Percentiles rank a stretch among this genome's conserved stretches.
phyloP scores from a whole-genome alignment of 2,888 invertebrate species.

The Dysmachus trigonus region DNA sequence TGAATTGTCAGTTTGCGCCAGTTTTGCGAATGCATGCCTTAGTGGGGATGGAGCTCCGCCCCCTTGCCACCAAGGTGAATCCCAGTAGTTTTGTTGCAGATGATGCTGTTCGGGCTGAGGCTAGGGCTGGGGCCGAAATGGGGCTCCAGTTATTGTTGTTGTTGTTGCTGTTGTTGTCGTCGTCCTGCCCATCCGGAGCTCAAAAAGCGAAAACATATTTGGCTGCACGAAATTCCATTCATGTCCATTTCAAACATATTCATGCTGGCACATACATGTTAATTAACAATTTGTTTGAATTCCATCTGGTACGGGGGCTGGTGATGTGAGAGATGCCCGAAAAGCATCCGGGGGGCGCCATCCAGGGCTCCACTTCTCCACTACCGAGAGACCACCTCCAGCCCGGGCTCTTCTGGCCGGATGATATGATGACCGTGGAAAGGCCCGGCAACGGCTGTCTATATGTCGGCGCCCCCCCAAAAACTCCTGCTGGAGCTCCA shows the following conservation, averaged over 20 bases:
- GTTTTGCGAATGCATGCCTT: background rate
- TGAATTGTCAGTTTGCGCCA: slow-evolving; percentile 35
- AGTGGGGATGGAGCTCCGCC: background rate
- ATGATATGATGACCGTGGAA: background rate
- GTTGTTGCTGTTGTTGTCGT: background rate
- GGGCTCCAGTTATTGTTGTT: background rate
- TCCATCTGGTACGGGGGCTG: slow-evolving; percentile 23
- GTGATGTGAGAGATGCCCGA: slow-evolving; percentile 17
- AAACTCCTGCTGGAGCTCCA: background rate
- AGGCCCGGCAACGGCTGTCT: background rate
- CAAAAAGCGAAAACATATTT: slow-evolving; percentile 43
- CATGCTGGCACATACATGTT: slow-evolving; percentile 41
- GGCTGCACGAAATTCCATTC: slow-evolving; percentile 44
- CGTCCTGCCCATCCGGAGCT: slow-evolving; percentile 25
- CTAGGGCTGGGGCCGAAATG: background rate
- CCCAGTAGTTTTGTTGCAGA: background rate
- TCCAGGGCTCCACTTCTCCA: background rate
- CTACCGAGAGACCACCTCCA: too few species aligned
- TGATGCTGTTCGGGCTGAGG: background rate
- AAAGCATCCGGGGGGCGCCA: background rate
- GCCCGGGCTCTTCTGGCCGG: background rate
- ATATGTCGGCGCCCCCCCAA: background rate
- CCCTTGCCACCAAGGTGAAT: slow-evolving; percentile 2
- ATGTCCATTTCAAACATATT: slow-evolving; percentile 43
- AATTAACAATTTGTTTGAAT: slow-evolving; percentile 44